phyloP scores from a whole-genome alignment of 1,140 invertebrate genomes.

The Megalopta genalis region DNA sequence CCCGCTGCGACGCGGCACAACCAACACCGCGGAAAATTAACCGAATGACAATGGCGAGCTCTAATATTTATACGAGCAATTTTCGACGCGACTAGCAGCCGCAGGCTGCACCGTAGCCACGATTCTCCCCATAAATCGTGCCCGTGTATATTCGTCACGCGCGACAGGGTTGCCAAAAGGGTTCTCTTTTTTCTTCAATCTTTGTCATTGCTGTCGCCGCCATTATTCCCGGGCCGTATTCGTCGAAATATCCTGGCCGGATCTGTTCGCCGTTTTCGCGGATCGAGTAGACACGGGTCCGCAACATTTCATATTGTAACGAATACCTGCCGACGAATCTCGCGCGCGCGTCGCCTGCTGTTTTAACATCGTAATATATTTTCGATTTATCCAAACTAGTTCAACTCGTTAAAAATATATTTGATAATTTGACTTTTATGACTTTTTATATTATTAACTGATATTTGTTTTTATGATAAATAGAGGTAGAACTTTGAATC shows the following conservation, averaged over 20 bases:
- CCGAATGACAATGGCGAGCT: slow-evolving; percentile 68
- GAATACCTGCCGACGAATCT: too few relatives aligned
- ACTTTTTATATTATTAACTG: too few relatives aligned
- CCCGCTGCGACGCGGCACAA: slow-evolving; percentile 28
- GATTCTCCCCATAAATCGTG: slow-evolving; percentile 40
- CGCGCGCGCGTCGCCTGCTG: too few relatives aligned
- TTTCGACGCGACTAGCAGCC: slow-evolving; percentile 60
- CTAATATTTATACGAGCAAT: slow-evolving; percentile 77
- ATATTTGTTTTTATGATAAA: too few relatives aligned
- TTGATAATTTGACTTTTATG: too few relatives aligned
- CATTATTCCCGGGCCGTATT: not conserved
- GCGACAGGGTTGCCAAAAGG: slow-evolving; percentile 29
- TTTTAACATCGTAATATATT: too few relatives aligned
- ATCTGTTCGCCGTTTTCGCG: too few relatives aligned
- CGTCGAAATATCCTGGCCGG: not conserved
- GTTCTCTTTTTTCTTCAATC: not conserved
- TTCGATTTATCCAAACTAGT: too few relatives aligned
- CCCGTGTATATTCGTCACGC: slow-evolving; percentile 46
- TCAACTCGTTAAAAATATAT: too few relatives aligned
- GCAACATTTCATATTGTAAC: too few relatives aligned
- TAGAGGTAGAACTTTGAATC: too few relatives aligned
- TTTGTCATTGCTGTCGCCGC: not conserved
- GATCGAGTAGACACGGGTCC: too few relatives aligned
- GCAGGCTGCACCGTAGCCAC: slow-evolving; percentile 25
- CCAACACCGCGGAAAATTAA: slow-evolving; percentile 71